Evolutionary conservation across 2,888 invertebrate genomes (phyloP).

Genomic region (Deroplatys truncata): DNA sequence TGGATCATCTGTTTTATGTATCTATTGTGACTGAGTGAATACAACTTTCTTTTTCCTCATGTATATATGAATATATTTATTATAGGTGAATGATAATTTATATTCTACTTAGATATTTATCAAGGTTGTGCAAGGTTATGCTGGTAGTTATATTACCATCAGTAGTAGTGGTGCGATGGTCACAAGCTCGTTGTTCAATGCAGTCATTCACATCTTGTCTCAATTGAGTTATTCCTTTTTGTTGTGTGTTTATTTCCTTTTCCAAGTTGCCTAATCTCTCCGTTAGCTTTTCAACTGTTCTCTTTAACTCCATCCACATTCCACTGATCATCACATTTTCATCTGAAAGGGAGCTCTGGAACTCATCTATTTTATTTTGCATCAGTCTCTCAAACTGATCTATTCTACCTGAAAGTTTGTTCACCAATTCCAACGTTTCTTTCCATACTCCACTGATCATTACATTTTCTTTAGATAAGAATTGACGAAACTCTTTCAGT

Average conservation of each 20-base stretch:
- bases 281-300: background rate
- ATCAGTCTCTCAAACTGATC: background rate
- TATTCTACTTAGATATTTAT: no score
- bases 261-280: background rate
- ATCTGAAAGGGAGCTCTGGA: background rate
- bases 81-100: no score
- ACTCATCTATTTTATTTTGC: background rate
- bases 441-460: constrained; percentile 4
- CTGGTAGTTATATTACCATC: background rate
- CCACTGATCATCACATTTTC: constrained; percentile 11
- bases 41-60: no score
- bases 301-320: background rate
- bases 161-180: background rate
- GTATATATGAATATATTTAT: no score
- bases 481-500: background rate
- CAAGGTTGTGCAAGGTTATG: no score
- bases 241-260: background rate
- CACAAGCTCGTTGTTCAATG: background rate
- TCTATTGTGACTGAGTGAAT: no score
- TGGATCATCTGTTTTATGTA: no score
- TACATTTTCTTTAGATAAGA: background rate
- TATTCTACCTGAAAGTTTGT: background rate
- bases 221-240: background rate
- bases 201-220: background rate
- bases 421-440: background rate